phyloP scores from a whole-genome alignment of 2,888 invertebrate genomes.

The Tipula lateralis region DNA sequence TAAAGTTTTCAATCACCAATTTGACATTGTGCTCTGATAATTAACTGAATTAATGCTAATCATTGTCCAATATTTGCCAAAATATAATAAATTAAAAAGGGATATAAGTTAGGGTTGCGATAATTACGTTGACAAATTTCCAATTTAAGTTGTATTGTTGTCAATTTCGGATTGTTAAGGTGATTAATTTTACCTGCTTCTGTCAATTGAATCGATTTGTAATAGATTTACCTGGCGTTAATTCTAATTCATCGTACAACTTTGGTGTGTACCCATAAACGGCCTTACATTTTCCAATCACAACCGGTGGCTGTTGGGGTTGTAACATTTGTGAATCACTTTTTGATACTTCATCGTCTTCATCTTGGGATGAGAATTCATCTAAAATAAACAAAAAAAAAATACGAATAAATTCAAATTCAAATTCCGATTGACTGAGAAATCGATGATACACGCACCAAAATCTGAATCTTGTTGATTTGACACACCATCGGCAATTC shows the following conservation, averaged over 20 bases:
- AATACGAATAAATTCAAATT: too few relatives aligned
- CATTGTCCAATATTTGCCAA: too few relatives aligned
- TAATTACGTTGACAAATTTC: too few relatives aligned
- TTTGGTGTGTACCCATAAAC: constrained; percentile 84
- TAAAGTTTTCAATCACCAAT: too few relatives aligned
- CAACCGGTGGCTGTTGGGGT: constrained; percentile 38
- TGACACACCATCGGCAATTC: constrained; percentile 68
- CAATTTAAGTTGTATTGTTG: too few relatives aligned
- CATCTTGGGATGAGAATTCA: constrained; percentile 76
- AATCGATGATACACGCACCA: constrained; percentile 50
- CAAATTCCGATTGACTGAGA: neutral
- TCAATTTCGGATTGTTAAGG: too few relatives aligned
- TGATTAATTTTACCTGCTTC: too few relatives aligned
- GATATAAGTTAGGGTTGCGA: too few relatives aligned
- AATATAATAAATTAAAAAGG: too few relatives aligned
- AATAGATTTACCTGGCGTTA: constrained; percentile 60
- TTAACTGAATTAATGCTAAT: too few relatives aligned
- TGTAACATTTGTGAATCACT: constrained; percentile 37
- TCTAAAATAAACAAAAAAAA: constrained; percentile 51
- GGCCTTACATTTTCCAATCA: constrained; percentile 72
- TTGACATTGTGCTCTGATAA: too few relatives aligned
- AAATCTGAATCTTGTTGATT: constrained; percentile 84
- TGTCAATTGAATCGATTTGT: too few relatives aligned
- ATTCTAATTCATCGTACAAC: constrained; percentile 77
- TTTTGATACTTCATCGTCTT: constrained; percentile 51